Percentiles rank a stretch among this genome's conserved stretches.
Conservation (phyloP, 2,888 invertebrate species). For the Heterodera filipjevi region DNA sequence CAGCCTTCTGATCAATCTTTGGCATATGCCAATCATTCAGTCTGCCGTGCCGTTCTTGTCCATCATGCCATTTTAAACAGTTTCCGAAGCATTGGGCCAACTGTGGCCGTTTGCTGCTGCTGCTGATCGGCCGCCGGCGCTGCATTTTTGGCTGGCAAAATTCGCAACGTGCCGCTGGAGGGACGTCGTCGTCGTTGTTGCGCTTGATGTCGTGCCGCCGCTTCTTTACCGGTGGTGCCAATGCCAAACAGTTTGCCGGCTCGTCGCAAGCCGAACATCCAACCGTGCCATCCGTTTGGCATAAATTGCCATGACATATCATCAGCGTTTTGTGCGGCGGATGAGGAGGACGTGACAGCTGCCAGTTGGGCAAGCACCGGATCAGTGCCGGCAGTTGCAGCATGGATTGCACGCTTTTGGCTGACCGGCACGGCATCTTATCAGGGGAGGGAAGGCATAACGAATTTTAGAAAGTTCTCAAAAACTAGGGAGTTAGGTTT, state of each 20-base stretch:
- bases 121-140: neutral
- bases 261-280: neutral
- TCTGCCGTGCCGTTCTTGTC: too few relatives aligned
- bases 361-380: neutral
- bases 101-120: neutral
- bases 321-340: neutral
- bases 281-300: neutral
- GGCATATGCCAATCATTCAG: too few relatives aligned
- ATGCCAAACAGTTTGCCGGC: neutral
- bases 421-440: neutral
- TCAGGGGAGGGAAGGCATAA: neutral
- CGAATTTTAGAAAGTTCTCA: too few relatives aligned
- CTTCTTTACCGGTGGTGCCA: neutral
- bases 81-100: neutral
- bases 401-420: neutral
- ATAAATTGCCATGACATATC: neutral
- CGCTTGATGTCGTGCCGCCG: neutral
- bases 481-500: too few relatives aligned
- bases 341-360: neutral
- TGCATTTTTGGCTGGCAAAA: neutral
- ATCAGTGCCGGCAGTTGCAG: neutral
- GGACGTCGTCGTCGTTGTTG: neutral
- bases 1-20: too few relatives aligned
- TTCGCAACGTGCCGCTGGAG: constrained; percentile 5
- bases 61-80: neutral